A percentile compares a stretch with the other conserved stretches of the same genome.
These are phyloP conservation scores for Tetropium fuscum DNA, from an alignment of 2,888 invertebrate species.

Conservation along the genomic window DNA sequence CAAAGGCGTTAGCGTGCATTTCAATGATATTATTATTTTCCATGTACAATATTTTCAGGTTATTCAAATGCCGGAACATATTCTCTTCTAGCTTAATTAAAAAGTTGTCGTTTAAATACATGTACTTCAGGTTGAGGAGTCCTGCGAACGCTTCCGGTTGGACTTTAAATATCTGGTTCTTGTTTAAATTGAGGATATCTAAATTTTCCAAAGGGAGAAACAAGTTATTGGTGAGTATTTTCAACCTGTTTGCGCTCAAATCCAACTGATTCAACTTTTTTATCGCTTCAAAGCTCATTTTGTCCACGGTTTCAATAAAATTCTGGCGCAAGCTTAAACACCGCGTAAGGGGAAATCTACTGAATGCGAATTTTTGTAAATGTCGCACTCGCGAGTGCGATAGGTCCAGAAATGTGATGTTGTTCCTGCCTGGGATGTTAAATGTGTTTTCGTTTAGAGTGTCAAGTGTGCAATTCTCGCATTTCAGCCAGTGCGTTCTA, in stretches of 20 bases:
- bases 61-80: constrained; percentile 59
- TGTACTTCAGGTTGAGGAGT: constrained; percentile 59
- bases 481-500: constrained; percentile 60
- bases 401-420: constrained; percentile 57
- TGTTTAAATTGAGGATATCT: constrained; percentile 60
- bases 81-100: constrained; percentile 59
- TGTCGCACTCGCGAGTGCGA: constrained; percentile 50
- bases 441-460: constrained; percentile 58
- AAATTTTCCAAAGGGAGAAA: constrained; percentile 62
- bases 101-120: constrained; percentile 64
- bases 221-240: constrained; percentile 56
- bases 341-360: constrained; percentile 57
- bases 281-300: constrained; percentile 60
- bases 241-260: constrained; percentile 57
- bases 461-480: constrained; percentile 57
- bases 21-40: constrained; percentile 63
- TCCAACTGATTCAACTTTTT: constrained; percentile 59
- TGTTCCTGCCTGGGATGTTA: constrained; percentile 55
- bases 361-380: constrained; percentile 56
- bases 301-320: constrained; percentile 58
- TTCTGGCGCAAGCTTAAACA: constrained; percentile 61
- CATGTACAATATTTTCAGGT: constrained; percentile 62
- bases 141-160: constrained; percentile 62
- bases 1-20: constrained; percentile 63
- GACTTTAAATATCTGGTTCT: constrained; percentile 60